These are phyloP conservation scores for Muricea muricata DNA, from an alignment of 92 coral and sea anemone species.

Conservation along the genomic window DNA sequence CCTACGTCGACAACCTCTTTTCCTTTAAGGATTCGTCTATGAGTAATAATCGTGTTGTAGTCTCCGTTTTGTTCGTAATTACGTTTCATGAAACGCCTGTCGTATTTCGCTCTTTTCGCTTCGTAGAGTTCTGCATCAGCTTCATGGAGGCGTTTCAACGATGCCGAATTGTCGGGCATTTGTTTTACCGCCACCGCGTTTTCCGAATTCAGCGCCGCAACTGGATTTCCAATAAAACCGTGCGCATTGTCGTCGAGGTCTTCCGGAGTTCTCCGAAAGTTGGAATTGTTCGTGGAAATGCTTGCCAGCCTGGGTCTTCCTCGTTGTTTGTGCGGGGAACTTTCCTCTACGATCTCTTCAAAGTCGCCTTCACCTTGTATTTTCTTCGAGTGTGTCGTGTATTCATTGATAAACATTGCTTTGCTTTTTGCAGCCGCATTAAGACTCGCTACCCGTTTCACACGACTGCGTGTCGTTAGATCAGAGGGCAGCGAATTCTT, in stretches of 20 bases:
- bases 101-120: slow-evolving; percentile 6
- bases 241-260: background rate
- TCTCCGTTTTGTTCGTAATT: slow-evolving; percentile 19
- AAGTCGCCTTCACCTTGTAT: background rate
- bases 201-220: background rate
- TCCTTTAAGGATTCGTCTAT: slow-evolving; percentile 11
- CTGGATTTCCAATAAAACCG: background rate
- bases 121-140: background rate
- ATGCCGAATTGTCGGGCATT: background rate
- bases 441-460: slow-evolving; percentile 95
- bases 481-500: slow-evolving; percentile 79
- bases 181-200: background rate
- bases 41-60: background rate
- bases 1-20: slow-evolving; percentile 78
- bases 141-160: slow-evolving; percentile 19
- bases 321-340: slow-evolving; percentile 53
- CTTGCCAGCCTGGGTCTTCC: slow-evolving; percentile 26
- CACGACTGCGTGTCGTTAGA: slow-evolving; percentile 80
- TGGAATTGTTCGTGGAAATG: slow-evolving; percentile 9
- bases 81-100: background rate
- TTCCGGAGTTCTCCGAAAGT: slow-evolving; percentile 17
- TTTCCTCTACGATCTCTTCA: slow-evolving; percentile 40
- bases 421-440: slow-evolving; percentile 98
- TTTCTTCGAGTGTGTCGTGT: slow-evolving; percentile 79
- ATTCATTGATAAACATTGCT: slow-evolving; percentile 87